Conservation (phyloP, 2,113 vertebrate genomes). For the human (Homo sapiens) region DNA sequence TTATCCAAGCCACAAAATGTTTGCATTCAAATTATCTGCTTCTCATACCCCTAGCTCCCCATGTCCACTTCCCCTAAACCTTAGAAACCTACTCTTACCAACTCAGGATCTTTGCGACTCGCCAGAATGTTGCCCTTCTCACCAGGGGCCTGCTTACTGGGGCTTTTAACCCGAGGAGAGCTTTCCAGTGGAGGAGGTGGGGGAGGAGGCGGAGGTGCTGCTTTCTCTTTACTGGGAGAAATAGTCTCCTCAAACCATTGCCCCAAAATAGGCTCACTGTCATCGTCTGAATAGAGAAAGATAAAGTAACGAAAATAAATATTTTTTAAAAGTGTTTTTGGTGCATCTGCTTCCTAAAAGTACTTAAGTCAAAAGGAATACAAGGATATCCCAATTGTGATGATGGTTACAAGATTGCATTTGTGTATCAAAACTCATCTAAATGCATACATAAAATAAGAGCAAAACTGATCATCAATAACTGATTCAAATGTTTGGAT, state of each 20-base stretch:
- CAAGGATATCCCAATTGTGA: not conserved
- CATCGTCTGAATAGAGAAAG: slow-evolving; percentile 89
- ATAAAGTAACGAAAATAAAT: slow-evolving; percentile 1
- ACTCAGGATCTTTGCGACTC: slow-evolving; percentile 96
- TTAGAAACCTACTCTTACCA: slow-evolving; percentile 87
- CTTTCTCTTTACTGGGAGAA: slow-evolving; percentile 97
- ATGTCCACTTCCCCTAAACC: not conserved
- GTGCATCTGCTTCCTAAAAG: not conserved
- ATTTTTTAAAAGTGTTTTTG: not conserved
- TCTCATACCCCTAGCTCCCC: not conserved
- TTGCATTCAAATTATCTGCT: not conserved
- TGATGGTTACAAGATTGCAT: not conserved
- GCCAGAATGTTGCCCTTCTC: slow-evolving; percentile 99
- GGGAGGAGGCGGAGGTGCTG: slow-evolving; percentile 93
- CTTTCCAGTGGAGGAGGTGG: slow-evolving; percentile 95
- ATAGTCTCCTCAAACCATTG: slow-evolving; percentile 99
- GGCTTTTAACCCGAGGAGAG: slow-evolving; percentile 95
- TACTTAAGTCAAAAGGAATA: not conserved
- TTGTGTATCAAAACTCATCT: not conserved
- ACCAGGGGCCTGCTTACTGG: slow-evolving; percentile 92
- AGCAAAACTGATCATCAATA: not conserved
- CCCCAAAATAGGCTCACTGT: slow-evolving; percentile 98
- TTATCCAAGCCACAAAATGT: not conserved
- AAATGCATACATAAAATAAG: not conserved
- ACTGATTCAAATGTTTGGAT: too few species aligned